Evolutionary conservation across 2,888 invertebrate genomes (phyloP), one percentile per base, ranked within the genome.

Genomic region (Cremastobaeus sp.): DNA sequence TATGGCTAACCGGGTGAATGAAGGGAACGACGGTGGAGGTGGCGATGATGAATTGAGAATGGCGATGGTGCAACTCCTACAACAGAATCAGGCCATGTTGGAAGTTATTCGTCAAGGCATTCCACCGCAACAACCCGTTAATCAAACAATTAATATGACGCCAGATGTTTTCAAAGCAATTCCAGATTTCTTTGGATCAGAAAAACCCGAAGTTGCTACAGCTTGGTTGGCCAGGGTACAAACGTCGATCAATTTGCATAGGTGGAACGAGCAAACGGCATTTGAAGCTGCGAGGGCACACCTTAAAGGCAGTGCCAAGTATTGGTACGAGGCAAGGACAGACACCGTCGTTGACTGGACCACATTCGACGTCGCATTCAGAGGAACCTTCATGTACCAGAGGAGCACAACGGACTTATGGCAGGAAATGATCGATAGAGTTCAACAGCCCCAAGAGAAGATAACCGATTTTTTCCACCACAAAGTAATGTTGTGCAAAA

Each of bases 391-490:
- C 9, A 11, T 57, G 0, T 57, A 57, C n/a, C 32, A 18, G 0
- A 4, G 57, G 5, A 20, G 57, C 12, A 9, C 1, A 9, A 57
- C 30, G 0, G 21, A 34, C 3, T 2, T 32, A 6, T 57, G 43
- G 43, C 2, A 34, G 8, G 66, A 48, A 6, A 47, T 66, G 55
- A 41, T 45, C 0, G 9, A 9, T 8, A 25, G 66, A 21, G 15
- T 66, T 6, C 55, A 66, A 18, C 3, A 12, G 2, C 30, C 21
- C 0, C 50, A 21, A 1, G 57, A 68, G 14, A 3, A 50, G 5
- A 59, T 32, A 11, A 34, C 18, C 0, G 30, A 62, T 6, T 68
- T 43, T 30, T 68, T 57, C 11, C 66, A 57, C 17, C 25, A 50
- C 9, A 66, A 66, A 34, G 25, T 37, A 3, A 28, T 28, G 8